These are phyloP conservation scores for Myodes glareolus DNA, from an alignment of 2,113 vertebrate species.

Conservation along the genomic window DNA sequence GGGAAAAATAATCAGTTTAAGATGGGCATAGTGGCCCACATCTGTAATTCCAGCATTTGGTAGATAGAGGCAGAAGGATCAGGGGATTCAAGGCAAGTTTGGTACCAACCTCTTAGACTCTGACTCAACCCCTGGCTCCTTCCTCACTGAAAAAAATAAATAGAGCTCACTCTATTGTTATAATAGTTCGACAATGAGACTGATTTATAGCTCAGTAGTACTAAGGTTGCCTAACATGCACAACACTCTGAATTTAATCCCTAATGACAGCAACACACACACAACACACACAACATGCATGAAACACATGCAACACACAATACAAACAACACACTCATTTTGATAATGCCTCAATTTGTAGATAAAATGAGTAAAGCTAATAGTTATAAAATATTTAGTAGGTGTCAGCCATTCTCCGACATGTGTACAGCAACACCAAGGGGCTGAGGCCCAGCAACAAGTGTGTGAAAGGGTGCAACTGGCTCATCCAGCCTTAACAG, in stretches of 20 bases:
- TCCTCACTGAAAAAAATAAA: neutral
- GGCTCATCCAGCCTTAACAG: neutral
- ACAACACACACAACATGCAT: neutral
- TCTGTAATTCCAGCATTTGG: neutral
- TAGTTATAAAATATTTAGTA: neutral
- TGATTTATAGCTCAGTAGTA: neutral
- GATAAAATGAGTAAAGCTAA: neutral
- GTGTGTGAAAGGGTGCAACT: neutral
- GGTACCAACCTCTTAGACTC: neutral
- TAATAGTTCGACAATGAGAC: neutral
- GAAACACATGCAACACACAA: neutral
- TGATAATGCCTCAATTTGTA: neutral
- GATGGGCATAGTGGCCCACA: no score
- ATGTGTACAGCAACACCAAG: neutral
- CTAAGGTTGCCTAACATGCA: neutral
- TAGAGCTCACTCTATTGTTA: neutral
- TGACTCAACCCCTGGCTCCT: neutral
- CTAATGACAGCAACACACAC: neutral
- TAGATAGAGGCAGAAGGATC: neutral
- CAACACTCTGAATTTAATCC: neutral
- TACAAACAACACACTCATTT: neutral
- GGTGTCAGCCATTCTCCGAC: neutral
- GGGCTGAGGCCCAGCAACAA: neutral
- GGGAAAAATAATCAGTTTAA: neutral
- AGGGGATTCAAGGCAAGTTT: neutral